Base-by-base conservation (phyloP, 2,888 invertebrate species). In the Steinernema hermaphroditum region DNA sequence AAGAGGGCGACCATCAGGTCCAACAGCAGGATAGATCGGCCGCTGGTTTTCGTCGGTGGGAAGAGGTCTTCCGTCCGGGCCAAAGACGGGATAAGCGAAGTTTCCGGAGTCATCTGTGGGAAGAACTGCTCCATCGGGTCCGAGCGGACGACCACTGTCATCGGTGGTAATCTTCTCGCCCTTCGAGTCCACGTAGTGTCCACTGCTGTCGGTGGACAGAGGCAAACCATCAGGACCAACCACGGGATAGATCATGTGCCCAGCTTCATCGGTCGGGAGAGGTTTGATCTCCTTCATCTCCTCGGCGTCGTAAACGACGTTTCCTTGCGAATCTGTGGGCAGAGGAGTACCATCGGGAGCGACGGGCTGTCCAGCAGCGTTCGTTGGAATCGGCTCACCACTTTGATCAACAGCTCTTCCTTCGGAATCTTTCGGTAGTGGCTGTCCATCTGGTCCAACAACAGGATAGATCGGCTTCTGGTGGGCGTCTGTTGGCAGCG, bases 11-110 rank as follows among this genome's bases (percentile, higher is more conserved):
- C 81, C 81, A 22, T 80, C 75, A 19, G 76, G 57, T 43, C 75
- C 71, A 27, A 77, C 72, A 4, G 74, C 72, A 37, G 19, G 76
- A 72, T 73, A 73, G 32, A 41, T 69, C 49, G 69, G 49, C 19
- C 41, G 29, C 24, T 68, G 62, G 27, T 73, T 29, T 12, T 72
- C 69, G 49, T 78, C 76, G 29, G 78, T 80, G 34, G 81, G 79
- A 6, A 82, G 69, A 14, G 78, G 79, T 6, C 72, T 69, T 46
- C 80, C 79, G 68, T 82, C 80, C 19, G 80, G 78, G 0, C 76
- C 79, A 19, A 77, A 9, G 19, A 54, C 49, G 19, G 34, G 77
- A 46, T 77, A 78, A 24, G 80, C 34, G 71, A 74, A 75, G 9
- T 73, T 72, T 24, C 82, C 82, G 16, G 70, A 8, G 16, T 27